phyloP scores from a whole-genome alignment of 2,888 invertebrate species.

The Ophioninae sp. region DNA sequence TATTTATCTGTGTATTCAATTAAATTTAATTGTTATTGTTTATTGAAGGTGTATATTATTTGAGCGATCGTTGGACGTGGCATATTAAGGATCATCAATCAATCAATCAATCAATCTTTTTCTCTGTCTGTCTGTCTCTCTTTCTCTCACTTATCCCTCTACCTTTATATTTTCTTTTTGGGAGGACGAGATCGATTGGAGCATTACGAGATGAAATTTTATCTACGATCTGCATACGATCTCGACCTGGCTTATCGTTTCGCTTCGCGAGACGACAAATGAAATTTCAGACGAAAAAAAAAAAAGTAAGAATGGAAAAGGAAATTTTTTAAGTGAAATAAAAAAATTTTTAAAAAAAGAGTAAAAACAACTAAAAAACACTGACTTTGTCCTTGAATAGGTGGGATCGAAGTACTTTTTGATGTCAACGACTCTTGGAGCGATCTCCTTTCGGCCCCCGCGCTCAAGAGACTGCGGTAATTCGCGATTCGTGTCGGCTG shows the following conservation, averaged over 20 bases:
- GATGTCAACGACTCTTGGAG: conserved; percentile 75
- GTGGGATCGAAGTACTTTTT: conserved; percentile 78
- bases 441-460: conserved; percentile 70
- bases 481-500: conserved; percentile 79
- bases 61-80: no score
- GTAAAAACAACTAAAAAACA: conserved; percentile 18
- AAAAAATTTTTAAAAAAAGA: neutral
- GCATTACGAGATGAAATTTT: conserved; percentile 54
- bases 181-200: conserved; percentile 40
- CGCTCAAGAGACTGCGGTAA: conserved; percentile 69
- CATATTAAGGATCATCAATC: no score
- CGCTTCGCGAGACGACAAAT: conserved; percentile 7
- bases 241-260: conserved; percentile 38
- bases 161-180: neutral
- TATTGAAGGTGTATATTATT: no score
- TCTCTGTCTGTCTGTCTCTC: conserved; percentile 7
- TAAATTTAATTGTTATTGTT: no score
- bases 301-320: neutral
- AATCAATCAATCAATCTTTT: neutral
- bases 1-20: no score
- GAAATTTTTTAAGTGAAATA: neutral
- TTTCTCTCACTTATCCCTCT: neutral
- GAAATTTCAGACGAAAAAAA: conserved; percentile 14
- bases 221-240: conserved; percentile 52
- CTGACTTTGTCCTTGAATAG: conserved; percentile 51